These are phyloP conservation scores for Rhogogaster chlorosoma DNA, from an alignment of 2,888 invertebrate genomes.

Conservation along the genomic window DNA sequence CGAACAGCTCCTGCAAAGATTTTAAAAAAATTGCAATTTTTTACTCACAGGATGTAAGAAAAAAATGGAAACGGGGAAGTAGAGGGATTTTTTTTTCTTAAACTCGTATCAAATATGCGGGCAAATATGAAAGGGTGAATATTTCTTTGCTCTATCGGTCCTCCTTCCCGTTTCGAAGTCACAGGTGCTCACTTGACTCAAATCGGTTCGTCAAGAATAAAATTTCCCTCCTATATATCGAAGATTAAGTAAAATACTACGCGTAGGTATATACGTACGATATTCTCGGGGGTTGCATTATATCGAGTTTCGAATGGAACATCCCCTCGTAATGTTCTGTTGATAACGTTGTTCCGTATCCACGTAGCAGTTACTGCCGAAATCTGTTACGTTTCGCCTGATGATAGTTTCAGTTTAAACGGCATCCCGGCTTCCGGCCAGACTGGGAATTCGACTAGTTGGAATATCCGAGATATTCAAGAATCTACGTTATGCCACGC, in stretches of 20 bases:
- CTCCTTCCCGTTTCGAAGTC: background rate
- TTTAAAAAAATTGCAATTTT: background rate
- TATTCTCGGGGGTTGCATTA: background rate
- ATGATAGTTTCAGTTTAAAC: slow-evolving; percentile 39
- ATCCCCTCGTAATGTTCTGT: slow-evolving; percentile 5
- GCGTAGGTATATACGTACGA: background rate
- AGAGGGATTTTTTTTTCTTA: background rate
- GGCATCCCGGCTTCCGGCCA: background rate
- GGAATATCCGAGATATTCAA: background rate
- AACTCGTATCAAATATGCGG: background rate
- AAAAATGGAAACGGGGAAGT: background rate
- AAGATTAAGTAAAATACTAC: background rate
- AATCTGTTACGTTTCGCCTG: slow-evolving; percentile 19
- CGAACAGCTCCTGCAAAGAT: background rate
- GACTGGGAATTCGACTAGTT: background rate
- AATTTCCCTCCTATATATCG: background rate
- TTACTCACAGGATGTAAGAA: background rate
- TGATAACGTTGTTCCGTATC: slow-evolving; percentile 13
- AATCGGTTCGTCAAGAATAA: background rate
- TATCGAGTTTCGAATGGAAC: background rate
- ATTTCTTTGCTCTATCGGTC: background rate
- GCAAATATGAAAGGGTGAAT: background rate
- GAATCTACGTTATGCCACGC: too few species aligned
- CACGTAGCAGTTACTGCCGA: background rate
- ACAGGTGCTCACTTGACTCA: background rate